phyloP scores from a whole-genome alignment of 2,797 vertebrate species.

The Acomys russatus region DNA sequence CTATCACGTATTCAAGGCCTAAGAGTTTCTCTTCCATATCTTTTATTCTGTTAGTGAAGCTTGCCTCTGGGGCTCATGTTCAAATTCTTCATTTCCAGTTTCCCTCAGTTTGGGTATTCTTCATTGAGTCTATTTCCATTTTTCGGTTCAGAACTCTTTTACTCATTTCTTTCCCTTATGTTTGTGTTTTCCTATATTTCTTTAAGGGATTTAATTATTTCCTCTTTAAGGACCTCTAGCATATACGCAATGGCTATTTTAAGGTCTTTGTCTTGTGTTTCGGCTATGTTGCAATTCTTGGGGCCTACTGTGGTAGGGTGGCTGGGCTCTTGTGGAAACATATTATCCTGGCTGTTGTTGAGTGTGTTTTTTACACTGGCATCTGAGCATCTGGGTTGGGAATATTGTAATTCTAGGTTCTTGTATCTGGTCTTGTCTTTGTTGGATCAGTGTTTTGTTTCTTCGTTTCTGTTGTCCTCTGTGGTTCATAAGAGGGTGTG shows the following conservation, averaged over 20 bases:
- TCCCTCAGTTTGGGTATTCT: background rate
- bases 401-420: background rate
- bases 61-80: background rate
- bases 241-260: background rate
- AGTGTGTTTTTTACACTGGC: background rate
- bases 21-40: background rate
- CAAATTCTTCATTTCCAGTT: background rate
- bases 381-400: background rate
- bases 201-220: background rate
- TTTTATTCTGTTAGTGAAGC: background rate
- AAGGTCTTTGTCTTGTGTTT: background rate
- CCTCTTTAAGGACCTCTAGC: background rate
- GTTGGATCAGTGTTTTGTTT: background rate
- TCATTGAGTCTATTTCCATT: background rate
- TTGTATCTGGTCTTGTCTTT: background rate
- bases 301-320: background rate
- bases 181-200: background rate
- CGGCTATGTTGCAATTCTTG: background rate
- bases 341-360: background rate
- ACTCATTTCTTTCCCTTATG: background rate
- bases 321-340: background rate
- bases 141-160: background rate
- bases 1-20: background rate
- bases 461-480: background rate
- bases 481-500: background rate